A percentile compares a stretch with the other conserved stretches of the same genome.
phyloP scores from a whole-genome alignment of 2,113 vertebrate species.

The Rana temporaria region DNA sequence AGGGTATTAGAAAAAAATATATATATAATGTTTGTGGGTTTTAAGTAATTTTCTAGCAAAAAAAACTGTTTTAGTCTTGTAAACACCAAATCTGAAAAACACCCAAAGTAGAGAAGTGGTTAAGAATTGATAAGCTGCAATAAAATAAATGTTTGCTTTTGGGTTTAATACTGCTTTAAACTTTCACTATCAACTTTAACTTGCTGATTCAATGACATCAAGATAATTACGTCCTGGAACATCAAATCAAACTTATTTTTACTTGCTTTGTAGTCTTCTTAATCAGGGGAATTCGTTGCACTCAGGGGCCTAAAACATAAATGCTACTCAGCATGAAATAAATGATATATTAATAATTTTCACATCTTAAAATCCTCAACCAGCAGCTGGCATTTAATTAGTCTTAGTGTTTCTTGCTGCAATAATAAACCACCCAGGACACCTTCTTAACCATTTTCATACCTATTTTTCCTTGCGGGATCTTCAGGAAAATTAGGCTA shows the following conservation, averaged over 20 bases:
- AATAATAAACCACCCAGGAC: slow-evolving; percentile 67
- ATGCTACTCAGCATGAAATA: slow-evolving; percentile 60
- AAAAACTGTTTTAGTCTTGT: too few relatives aligned
- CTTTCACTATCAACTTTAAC: too few relatives aligned
- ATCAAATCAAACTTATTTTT: background rate
- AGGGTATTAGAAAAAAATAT: too few relatives aligned
- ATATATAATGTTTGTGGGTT: too few relatives aligned
- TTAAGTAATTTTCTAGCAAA: too few relatives aligned
- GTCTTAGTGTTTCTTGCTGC: slow-evolving; percentile 68
- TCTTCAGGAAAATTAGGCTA: slow-evolving; percentile 64
- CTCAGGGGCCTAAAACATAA: background rate
- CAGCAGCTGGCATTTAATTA: slow-evolving; percentile 73
- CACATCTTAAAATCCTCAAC: slow-evolving; percentile 64
- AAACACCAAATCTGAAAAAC: too few relatives aligned
- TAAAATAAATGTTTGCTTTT: too few relatives aligned
- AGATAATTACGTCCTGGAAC: background rate
- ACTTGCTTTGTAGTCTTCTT: slow-evolving; percentile 2
- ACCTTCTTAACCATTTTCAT: slow-evolving; percentile 60
- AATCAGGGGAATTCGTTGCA: background rate
- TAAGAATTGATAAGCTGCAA: too few relatives aligned
- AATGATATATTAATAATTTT: slow-evolving; percentile 63
- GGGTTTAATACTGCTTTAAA: too few relatives aligned
- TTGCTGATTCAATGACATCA: too few relatives aligned
- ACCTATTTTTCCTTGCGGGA: slow-evolving; percentile 62
- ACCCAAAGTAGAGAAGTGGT: too few relatives aligned